Percentiles rank a stretch among this genome's conserved stretches.
Evolutionary conservation across 2,888 invertebrate genomes (phyloP).

Genomic region (Trimorus sp.): DNA sequence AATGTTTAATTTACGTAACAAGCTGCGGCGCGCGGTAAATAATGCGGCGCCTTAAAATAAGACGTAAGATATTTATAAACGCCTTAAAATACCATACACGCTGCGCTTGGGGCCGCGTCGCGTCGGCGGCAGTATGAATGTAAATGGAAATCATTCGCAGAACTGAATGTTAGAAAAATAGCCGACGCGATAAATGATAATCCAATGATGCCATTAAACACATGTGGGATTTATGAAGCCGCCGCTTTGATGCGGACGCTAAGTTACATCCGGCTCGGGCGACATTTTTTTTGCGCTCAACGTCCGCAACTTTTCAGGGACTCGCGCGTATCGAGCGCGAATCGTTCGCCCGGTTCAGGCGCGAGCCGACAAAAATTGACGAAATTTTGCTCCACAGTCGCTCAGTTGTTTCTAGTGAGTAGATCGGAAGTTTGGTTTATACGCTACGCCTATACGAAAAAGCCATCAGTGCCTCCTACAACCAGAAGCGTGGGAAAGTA

Average conservation of each 20-base stretch:
- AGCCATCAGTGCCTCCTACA: no score
- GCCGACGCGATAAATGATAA: conserved; percentile 54
- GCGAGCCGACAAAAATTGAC: no score
- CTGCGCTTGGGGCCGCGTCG: neutral
- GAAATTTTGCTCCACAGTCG: no score
- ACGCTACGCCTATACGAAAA: no score
- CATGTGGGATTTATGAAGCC: conserved; percentile 56
- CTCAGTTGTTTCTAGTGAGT: no score
- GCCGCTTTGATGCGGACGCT: conserved; percentile 57
- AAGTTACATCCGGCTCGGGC: conserved; percentile 60
- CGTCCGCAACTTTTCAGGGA: conserved; percentile 48
- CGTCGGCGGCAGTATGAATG: conserved; percentile 22
- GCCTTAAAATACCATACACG: conserved; percentile 25
- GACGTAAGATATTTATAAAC: conserved; percentile 16
- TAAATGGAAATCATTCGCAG: conserved; percentile 44
- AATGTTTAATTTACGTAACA: conserved; percentile 30
- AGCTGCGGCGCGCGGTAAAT: conserved; percentile 6
- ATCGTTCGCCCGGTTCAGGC: conserved; percentile 3
- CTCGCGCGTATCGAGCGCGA: conserved; percentile 30
- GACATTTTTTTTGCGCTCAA: conserved; percentile 46
- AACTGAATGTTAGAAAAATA: conserved; percentile 53
- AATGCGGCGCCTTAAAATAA: conserved; percentile 17
- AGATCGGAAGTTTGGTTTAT: no score
- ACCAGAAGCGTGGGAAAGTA: no score
- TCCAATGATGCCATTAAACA: conserved; percentile 59